Conservation (phyloP, 1,140 invertebrate genomes). For the Ectropis grisescens region DNA sequence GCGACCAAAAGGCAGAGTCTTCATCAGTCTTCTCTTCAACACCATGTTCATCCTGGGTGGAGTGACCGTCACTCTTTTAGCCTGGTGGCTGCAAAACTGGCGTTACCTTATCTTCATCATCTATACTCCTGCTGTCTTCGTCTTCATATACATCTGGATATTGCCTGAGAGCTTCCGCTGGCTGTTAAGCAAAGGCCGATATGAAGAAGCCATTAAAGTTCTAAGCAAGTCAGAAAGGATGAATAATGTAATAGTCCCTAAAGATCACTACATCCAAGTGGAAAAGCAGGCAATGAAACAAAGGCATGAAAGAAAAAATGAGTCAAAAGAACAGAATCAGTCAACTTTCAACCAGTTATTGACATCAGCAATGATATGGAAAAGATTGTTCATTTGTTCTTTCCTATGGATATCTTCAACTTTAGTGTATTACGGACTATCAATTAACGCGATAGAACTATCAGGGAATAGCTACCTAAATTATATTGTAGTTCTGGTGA, state of each 20-base stretch:
- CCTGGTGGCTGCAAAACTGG: conserved; percentile 81
- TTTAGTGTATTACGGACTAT: conserved; percentile 86
- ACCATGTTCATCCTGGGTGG: conserved; percentile 82
- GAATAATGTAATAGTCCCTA: conserved; percentile 74
- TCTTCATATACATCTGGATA: conserved; percentile 74
- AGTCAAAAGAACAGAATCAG: conserved; percentile 32
- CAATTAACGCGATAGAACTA: conserved; percentile 77
- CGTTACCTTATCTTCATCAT: conserved; percentile 76
- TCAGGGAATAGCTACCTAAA: conserved; percentile 75
- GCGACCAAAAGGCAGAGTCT: conserved; percentile 78
- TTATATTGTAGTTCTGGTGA: conserved; percentile 70
- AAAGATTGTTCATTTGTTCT: conserved; percentile 75
- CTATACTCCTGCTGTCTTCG: conserved; percentile 76
- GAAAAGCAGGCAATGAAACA: conserved; percentile 54
- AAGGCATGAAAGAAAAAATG: conserved; percentile 45
- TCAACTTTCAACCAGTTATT: conserved; percentile 71
- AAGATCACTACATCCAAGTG: conserved; percentile 62
- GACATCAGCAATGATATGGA: conserved; percentile 71
- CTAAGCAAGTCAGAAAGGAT: conserved; percentile 74
- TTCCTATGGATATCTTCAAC: conserved; percentile 80
- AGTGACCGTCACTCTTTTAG: conserved; percentile 75
- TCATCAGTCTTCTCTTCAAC: conserved; percentile 79
- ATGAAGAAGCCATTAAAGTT: conserved; percentile 74
- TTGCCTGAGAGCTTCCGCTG: conserved; percentile 79
- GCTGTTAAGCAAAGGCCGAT: conserved; percentile 81